phyloP scores from a whole-genome alignment of 2,113 vertebrate genomes.

The Felis catus region DNA sequence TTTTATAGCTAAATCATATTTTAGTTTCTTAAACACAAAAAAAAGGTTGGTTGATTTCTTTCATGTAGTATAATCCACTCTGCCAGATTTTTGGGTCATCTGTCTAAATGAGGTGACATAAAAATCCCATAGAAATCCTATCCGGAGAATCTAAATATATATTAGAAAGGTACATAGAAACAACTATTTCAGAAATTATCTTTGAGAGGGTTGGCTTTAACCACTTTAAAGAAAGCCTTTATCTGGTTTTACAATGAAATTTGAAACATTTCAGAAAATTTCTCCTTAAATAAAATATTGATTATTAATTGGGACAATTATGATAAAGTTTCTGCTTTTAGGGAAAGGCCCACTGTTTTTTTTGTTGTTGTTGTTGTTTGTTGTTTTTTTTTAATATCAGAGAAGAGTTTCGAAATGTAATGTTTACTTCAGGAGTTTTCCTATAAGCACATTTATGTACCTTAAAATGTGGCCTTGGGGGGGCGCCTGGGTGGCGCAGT shows the following conservation, averaged over 20 bases:
- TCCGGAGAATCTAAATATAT: background rate
- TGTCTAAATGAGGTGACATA: background rate
- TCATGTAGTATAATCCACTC: background rate
- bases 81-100: background rate
- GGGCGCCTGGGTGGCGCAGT: too few relatives aligned
- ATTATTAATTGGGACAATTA: background rate
- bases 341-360: background rate
- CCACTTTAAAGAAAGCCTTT: background rate
- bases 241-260: background rate
- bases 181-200: constrained; percentile 2
- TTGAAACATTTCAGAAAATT: background rate
- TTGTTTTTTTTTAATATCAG: background rate
- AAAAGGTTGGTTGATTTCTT: background rate
- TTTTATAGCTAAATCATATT: constrained; percentile 23
- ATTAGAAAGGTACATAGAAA: background rate
- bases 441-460: background rate
- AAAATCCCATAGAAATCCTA: background rate
- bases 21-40: constrained; percentile 6
- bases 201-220: background rate
- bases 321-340: constrained; percentile 11
- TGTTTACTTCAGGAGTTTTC: background rate
- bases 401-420: background rate
- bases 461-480: background rate
- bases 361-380: background rate
- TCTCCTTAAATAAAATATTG: background rate